These are phyloP conservation scores for Malthinus flaveolus DNA, from an alignment of 2,888 invertebrate species.

Conservation along the genomic window DNA sequence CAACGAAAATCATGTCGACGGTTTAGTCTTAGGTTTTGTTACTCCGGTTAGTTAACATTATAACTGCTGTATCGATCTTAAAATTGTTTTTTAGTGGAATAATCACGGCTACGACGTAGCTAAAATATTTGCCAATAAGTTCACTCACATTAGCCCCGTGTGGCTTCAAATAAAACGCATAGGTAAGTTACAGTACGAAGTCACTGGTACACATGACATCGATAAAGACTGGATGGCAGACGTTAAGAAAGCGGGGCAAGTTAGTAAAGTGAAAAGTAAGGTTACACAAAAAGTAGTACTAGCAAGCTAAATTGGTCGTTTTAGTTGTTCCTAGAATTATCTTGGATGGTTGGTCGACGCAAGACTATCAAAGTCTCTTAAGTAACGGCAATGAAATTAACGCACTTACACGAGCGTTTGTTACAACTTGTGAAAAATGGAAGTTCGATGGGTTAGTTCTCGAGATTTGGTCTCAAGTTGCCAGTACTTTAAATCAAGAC, in stretches of 20 bases:
- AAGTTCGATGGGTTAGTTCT: conserved; percentile 88
- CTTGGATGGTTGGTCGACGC: conserved; percentile 82
- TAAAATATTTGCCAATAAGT: conserved; percentile 85
- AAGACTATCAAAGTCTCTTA: conserved; percentile 75
- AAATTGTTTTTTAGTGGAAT: conserved; percentile 80
- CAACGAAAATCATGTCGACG: conserved; percentile 66
- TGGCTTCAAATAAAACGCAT: conserved; percentile 86
- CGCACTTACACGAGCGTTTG: conserved; percentile 69
- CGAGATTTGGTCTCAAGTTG: conserved; percentile 87
- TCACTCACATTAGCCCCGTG: conserved; percentile 89
- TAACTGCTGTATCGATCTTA: background rate
- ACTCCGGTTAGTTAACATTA: conserved; percentile 72
- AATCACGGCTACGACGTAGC: conserved; percentile 91
- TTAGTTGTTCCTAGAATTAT: conserved; percentile 86
- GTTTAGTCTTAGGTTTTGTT: conserved; percentile 84
- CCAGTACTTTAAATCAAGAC: conserved; percentile 63
- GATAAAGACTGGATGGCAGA: conserved; percentile 82
- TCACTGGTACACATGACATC: conserved; percentile 80
- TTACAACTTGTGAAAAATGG: conserved; percentile 71
- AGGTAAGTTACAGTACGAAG: conserved; percentile 63
- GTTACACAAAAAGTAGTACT: conserved; percentile 17
- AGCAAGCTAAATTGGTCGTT: conserved; percentile 38
- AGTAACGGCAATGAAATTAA: conserved; percentile 67
- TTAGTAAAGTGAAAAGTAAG: conserved; percentile 64
- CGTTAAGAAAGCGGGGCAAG: conserved; percentile 63